Base-by-base conservation (phyloP, 2,113 vertebrate species). In the Macquaria ambigua region DNA sequence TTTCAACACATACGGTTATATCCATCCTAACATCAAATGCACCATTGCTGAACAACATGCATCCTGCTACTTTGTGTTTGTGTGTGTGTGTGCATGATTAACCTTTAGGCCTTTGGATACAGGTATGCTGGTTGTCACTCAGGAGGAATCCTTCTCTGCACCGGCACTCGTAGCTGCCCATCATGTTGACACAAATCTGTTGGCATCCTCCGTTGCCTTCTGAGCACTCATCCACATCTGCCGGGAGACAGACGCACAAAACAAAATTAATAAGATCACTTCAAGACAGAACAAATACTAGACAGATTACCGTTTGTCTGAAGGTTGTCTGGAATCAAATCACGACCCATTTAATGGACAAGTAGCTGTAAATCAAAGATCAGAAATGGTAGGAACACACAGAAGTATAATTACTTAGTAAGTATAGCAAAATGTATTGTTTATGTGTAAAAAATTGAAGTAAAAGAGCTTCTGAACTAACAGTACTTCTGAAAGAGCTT, bases 71-170 rank as follows among this genome's bases (percentile, higher is more conserved):
- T 48, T 25, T 63, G 56, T 41, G 67, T 71, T 50, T 73, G 77
- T 53, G 18, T 66, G 28, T 74, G 41, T 16, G 62, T 68, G 41
- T 28, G 48, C 6, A 46, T 62, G 53, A 61, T 89, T 95, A 78
- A 99, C 98, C 97, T 98, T 99, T 98, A 0, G 98, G 98, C 43
- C 98, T 95, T 94, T 99, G 98, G 95, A 99, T 99, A 82, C 98
- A 99, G 89, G 98, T 99, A 83, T 99, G 98, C 95, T 99, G 98
- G 96, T 99, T 99, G 96, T 99, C 98, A 0, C 98, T 99, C 90
- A 99, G 96, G 94, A 99, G 98, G 95, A 99, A 99, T 69, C 98
- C 98, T 63, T 99, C 98, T 48, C 97, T 88, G 93, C 98, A 99
- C 90, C 97, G 98, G 88, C 98, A 99, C 90, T 99, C 98, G 0